Percentiles rank a stretch among this genome's conserved stretches.
These are phyloP conservation scores for Poecile atricapillus DNA, from an alignment of 2,113 vertebrate species.

Conservation along the genomic window DNA sequence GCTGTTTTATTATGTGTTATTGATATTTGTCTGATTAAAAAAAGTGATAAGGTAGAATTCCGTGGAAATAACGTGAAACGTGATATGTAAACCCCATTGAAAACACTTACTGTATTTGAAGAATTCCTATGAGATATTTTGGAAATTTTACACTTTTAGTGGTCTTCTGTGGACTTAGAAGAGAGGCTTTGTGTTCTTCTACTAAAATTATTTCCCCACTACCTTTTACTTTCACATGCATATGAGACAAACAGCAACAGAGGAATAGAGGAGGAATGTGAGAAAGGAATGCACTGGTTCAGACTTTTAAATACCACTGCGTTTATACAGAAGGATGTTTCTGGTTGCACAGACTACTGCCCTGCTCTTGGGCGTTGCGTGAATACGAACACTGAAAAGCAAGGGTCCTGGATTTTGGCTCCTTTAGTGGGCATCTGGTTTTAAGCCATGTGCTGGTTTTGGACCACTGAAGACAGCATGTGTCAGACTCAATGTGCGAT, in stretches of 20 bases:
- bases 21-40: slow-evolving; percentile 73
- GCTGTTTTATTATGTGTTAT: slow-evolving; percentile 66
- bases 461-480: slow-evolving; percentile 70
- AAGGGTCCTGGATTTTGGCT: background rate
- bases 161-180: slow-evolving; percentile 65
- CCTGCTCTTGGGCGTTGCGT: slow-evolving; percentile 4
- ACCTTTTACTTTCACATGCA: slow-evolving; percentile 62
- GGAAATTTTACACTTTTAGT: slow-evolving; percentile 66
- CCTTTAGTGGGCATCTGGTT: slow-evolving; percentile 29
- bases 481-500: slow-evolving; percentile 66
- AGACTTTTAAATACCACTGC: slow-evolving; percentile 41
- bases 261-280: slow-evolving; percentile 60
- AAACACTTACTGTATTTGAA: slow-evolving; percentile 61
- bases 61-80: slow-evolving; percentile 58
- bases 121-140: slow-evolving; percentile 56
- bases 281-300: slow-evolving; percentile 52
- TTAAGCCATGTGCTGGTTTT: slow-evolving; percentile 61
- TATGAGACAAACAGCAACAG: slow-evolving; percentile 61
- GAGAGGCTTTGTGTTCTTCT: slow-evolving; percentile 64
- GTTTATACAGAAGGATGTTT: slow-evolving; percentile 49
- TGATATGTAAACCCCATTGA: slow-evolving; percentile 52
- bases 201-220: slow-evolving; percentile 57
- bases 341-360: slow-evolving; percentile 51
- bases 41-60: slow-evolving; percentile 67
- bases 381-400: slow-evolving; percentile 20